A percentile compares a stretch with the other conserved stretches of the same genome.
These are phyloP conservation scores for Perognathus longimembris DNA, from an alignment of 2,113 vertebrate species.

Conservation along the genomic window DNA sequence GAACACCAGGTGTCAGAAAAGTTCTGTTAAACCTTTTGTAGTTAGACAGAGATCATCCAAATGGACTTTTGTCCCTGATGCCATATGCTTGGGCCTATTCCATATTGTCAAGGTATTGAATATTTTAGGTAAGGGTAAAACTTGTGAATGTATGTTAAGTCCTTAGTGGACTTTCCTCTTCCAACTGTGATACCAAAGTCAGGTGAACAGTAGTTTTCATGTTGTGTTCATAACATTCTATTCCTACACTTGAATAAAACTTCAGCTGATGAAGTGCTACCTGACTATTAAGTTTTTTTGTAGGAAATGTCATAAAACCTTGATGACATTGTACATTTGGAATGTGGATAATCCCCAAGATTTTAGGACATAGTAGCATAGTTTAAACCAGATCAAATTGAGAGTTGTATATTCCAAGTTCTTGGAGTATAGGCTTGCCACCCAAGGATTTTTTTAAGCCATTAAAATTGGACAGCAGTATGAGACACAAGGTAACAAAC, in stretches of 20 bases:
- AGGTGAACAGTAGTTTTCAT: background rate
- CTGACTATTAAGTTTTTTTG: conserved; percentile 64
- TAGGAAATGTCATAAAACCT: conserved; percentile 73
- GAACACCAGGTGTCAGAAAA: background rate
- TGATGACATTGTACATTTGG: conserved; percentile 62
- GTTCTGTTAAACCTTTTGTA: conserved; percentile 10
- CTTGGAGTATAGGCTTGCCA: conserved; percentile 50
- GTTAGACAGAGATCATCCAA: background rate
- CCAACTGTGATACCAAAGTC: background rate
- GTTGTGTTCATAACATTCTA: background rate
- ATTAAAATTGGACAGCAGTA: conserved; percentile 62
- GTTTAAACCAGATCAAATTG: conserved; percentile 62
- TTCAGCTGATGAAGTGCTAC: conserved; percentile 69
- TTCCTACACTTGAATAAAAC: conserved; percentile 21
- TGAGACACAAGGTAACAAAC: no score
- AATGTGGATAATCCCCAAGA: conserved; percentile 20
- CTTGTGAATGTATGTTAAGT: background rate
- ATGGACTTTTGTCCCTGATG: background rate
- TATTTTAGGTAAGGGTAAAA: conserved; percentile 13
- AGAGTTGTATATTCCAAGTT: background rate
- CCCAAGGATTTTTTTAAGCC: background rate
- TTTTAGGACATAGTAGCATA: conserved; percentile 62
- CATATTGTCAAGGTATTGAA: background rate
- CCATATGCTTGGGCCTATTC: conserved; percentile 1
- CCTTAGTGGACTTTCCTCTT: background rate